A percentile compares a stretch with the other conserved stretches of the same genome.
These are phyloP conservation scores for Plusia festucae DNA, from an alignment of 2,888 invertebrate genomes.

Conservation along the genomic window DNA sequence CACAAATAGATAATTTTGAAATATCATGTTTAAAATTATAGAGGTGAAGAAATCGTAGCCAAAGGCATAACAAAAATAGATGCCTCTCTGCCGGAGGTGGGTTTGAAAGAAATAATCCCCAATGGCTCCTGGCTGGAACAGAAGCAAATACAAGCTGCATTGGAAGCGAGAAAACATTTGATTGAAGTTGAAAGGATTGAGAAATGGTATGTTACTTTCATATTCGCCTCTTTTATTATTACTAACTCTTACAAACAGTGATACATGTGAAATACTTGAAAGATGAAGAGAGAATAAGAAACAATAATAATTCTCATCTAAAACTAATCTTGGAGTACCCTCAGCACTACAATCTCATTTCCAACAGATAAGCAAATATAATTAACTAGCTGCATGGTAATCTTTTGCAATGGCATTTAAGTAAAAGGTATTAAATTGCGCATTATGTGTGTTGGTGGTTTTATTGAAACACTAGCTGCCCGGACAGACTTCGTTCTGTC, in stretches of 20 bases:
- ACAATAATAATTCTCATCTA: too few species aligned
- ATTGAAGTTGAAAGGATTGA: constrained; percentile 89
- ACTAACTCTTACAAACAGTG: not conserved
- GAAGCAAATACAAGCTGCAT: constrained; percentile 88
- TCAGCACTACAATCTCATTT: too few species aligned
- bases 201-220: constrained; percentile 77
- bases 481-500: too few species aligned
- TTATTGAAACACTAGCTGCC: too few species aligned
- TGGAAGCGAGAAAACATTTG: constrained; percentile 86
- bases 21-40: constrained; percentile 56
- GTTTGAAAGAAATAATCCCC: constrained; percentile 87
- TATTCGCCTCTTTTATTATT: not conserved
- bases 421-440: too few species aligned
- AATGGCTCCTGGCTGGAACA: constrained; percentile 89
- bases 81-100: constrained; percentile 84
- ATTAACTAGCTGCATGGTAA: too few species aligned
- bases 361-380: too few species aligned
- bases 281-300: too few species aligned
- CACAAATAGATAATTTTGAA: not conserved
- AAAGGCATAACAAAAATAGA: constrained; percentile 82
- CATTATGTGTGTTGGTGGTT: too few species aligned
- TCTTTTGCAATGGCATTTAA: too few species aligned
- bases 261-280: not conserved
- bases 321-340: too few species aligned
- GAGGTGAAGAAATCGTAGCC: constrained; percentile 78